phyloP scores from a whole-genome alignment of 2,888 invertebrate genomes.

The Brassicogethes aeneus region DNA sequence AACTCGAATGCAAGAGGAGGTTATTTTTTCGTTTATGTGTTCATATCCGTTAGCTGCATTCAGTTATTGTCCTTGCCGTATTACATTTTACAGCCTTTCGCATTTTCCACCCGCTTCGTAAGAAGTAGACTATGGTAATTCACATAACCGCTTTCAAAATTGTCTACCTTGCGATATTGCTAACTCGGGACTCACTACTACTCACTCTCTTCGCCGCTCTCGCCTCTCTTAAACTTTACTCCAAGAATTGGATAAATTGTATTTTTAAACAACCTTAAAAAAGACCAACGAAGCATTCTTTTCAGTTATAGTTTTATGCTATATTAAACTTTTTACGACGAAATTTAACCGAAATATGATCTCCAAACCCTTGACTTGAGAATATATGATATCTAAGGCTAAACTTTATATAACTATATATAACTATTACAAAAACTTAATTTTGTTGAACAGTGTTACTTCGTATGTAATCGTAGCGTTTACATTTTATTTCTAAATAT shows the following conservation, averaged over 20 bases:
- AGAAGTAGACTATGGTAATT: slow-evolving; percentile 29
- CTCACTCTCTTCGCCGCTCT: no score
- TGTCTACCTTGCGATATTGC: slow-evolving; percentile 23
- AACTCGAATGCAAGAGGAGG: slow-evolving; percentile 29
- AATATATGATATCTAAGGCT: no score
- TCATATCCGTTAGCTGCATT: slow-evolving; percentile 38
- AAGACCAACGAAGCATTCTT: no score
- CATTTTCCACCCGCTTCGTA: slow-evolving; percentile 25
- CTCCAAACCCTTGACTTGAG: no score
- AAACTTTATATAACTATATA: no score
- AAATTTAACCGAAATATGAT: no score
- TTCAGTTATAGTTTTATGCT: no score
- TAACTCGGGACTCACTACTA: slow-evolving; percentile 9
- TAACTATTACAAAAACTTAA: no score
- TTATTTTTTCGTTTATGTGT: slow-evolving; percentile 38
- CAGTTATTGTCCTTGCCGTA: slow-evolving; percentile 36
- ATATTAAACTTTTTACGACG: no score
- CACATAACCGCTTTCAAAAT: slow-evolving; percentile 27
- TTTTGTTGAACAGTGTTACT: no score
- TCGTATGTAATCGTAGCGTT: no score
- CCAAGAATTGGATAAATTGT: slow-evolving; percentile 13
- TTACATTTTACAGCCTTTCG: slow-evolving; percentile 32
- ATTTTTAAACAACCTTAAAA: slow-evolving; percentile 13
- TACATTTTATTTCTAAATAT: no score
- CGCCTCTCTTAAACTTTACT: slow-evolving; percentile 5